Conservation (phyloP, 2,113 vertebrate species). For the Vulpes vulpes region DNA sequence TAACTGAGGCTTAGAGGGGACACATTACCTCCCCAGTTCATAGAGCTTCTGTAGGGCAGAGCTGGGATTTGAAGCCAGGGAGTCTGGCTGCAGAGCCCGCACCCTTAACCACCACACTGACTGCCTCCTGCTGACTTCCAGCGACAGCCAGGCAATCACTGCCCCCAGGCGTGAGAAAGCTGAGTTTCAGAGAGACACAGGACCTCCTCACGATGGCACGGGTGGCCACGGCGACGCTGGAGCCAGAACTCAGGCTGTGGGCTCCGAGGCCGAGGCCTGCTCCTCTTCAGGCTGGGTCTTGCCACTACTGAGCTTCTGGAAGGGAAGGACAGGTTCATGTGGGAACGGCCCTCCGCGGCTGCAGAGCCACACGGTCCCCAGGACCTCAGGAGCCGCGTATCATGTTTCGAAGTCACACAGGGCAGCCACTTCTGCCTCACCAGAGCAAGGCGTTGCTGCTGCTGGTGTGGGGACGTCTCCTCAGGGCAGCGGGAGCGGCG, state of each 20-base stretch:
- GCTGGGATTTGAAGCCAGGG: background rate
- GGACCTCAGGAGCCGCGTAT: background rate
- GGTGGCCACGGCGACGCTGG: background rate
- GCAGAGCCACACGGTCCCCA: fast-evolving
- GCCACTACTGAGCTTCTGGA: background rate
- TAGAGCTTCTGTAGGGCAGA: background rate
- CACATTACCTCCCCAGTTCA: background rate
- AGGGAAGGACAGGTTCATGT: fast-evolving
- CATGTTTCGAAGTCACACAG: fast-evolving
- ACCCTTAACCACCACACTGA: background rate
- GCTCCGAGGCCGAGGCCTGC: fast-evolving
- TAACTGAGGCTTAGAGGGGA: background rate
- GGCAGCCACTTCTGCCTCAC: background rate
- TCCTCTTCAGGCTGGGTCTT: background rate
- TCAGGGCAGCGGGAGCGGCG: background rate
- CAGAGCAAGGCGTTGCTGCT: background rate
- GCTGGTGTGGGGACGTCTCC: background rate
- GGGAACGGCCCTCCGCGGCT: background rate
- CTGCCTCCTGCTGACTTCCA: background rate
- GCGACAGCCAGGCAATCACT: fast-evolving
- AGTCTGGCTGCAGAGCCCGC: background rate
- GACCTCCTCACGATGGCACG: fast-evolving
- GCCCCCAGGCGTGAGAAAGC: background rate
- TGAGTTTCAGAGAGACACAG: background rate
- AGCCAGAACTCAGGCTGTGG: background rate